phyloP scores from a whole-genome alignment of 2,113 vertebrate species.

The Cyanistes caeruleus region DNA sequence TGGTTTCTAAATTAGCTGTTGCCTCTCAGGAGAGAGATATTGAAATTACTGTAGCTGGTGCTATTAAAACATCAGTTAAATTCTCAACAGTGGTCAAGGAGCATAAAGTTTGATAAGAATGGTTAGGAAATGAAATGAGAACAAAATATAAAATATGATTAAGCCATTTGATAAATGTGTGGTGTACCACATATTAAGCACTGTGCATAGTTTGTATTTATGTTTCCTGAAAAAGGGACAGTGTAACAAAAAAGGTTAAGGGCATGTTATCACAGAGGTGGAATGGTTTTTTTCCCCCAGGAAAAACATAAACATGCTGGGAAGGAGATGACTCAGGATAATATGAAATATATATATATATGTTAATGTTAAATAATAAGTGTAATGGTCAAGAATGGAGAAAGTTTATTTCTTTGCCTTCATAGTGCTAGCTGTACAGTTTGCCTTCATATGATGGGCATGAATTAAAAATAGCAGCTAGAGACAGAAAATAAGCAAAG shows the following conservation, averaged over 20 bases:
- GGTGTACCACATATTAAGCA: not conserved
- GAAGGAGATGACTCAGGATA: not conserved
- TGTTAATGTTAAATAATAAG: not conserved
- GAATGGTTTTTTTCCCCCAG: not conserved
- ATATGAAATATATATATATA: not conserved
- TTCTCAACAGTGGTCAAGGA: not conserved
- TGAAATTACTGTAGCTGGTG: conserved; percentile 15
- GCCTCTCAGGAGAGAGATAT: conserved; percentile 43
- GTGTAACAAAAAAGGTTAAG: not conserved
- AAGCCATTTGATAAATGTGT: not conserved
- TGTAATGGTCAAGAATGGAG: not conserved
- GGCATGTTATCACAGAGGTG: not conserved
- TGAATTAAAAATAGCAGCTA: not conserved
- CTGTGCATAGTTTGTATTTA: not conserved
- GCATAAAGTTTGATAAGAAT: not conserved
- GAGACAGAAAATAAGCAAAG: not conserved
- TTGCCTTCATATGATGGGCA: not conserved
- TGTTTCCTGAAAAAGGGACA: not conserved
- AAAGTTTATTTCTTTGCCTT: not conserved
- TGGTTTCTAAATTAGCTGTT: conserved; percentile 47
- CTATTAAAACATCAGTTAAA: conserved; percentile 17
- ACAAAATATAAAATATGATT: not conserved
- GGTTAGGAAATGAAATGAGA: not conserved
- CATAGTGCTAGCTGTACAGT: not conserved
- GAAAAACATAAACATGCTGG: not conserved